Conservation (phyloP, 2,888 invertebrate species). For the Eulithis testata region DNA sequence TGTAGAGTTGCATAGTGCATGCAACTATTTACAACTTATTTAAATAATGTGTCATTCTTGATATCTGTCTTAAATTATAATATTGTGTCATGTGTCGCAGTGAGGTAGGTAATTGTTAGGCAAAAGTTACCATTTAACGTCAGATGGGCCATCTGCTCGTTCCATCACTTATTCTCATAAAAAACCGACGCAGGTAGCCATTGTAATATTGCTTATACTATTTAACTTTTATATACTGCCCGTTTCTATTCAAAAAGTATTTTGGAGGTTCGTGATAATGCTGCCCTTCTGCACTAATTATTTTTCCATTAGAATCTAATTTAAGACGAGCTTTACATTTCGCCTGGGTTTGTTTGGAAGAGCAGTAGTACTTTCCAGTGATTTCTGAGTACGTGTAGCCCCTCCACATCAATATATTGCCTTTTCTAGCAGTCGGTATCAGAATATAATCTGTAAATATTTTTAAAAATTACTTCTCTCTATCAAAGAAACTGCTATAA, state of each 20-base stretch:
- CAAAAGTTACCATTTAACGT: too few species aligned
- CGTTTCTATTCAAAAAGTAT: slow-evolving; percentile 10
- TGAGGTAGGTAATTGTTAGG: too few species aligned
- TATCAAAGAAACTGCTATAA: too few species aligned
- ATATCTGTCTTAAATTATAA: too few species aligned
- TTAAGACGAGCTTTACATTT: slow-evolving; percentile 32
- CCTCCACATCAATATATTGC: slow-evolving; percentile 22
- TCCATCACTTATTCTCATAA: too few species aligned
- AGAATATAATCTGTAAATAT: slow-evolving; percentile 21
- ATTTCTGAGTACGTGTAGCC: slow-evolving; percentile 25
- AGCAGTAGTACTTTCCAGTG: slow-evolving; percentile 32
- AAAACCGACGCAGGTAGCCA: too few species aligned
- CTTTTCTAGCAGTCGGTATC: slow-evolving; percentile 15
- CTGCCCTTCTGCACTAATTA: slow-evolving; percentile 2
- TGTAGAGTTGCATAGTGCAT: too few species aligned
- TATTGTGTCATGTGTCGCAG: too few species aligned
- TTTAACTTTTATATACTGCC: slow-evolving; percentile 11
- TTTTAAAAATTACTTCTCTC: not conserved
- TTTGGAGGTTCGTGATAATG: slow-evolving; percentile 33
- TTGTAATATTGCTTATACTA: too few species aligned
- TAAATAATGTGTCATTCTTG: too few species aligned
- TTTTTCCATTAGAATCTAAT: slow-evolving; percentile 15
- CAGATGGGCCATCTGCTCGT: too few species aligned
- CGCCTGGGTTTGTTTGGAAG: slow-evolving; percentile 5
- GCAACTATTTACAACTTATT: too few species aligned